These are phyloP conservation scores for Drosophila persimilis DNA, from an alignment of 1,140 invertebrate genomes.

Conservation along the genomic window DNA sequence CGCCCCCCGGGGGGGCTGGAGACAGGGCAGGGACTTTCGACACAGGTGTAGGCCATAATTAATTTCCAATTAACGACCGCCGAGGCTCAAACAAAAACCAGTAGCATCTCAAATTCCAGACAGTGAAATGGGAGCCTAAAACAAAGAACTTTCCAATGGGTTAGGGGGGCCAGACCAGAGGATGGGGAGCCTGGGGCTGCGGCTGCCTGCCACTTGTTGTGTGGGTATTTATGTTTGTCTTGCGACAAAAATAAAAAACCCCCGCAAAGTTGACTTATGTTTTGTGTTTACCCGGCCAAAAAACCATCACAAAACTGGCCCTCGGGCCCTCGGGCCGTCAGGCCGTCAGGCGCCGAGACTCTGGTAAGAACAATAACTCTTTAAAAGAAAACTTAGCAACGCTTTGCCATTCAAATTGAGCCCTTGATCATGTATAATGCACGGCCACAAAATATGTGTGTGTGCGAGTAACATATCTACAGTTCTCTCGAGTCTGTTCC, in stretches of 20 bases:
- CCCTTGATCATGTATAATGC: conserved; percentile 45
- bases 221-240: conserved; percentile 32
- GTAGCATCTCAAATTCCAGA: no score
- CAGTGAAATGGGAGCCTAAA: neutral
- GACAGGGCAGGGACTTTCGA: neutral
- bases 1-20: no score
- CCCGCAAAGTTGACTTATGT: conserved; percentile 12
- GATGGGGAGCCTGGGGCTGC: neutral
- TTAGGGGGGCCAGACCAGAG: neutral
- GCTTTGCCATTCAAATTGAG: conserved; percentile 49
- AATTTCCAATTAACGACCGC: conserved; percentile 61
- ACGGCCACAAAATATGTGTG: conserved; percentile 21
- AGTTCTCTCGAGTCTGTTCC: neutral
- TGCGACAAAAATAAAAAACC: conserved; percentile 39
- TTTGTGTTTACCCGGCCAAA: conserved; percentile 25
- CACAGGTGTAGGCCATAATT: conserved; percentile 46
- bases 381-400: conserved; percentile 45
- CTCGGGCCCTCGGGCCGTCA: neutral
- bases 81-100: conserved; percentile 12
- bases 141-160: neutral
- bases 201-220: conserved; percentile 34
- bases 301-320: conserved; percentile 14
- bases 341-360: neutral
- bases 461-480: neutral
- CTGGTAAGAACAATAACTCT: conserved; percentile 39